These are phyloP conservation scores for Drosophila anomalata DNA, from an alignment of 2,888 invertebrate species.

Conservation along the genomic window DNA sequence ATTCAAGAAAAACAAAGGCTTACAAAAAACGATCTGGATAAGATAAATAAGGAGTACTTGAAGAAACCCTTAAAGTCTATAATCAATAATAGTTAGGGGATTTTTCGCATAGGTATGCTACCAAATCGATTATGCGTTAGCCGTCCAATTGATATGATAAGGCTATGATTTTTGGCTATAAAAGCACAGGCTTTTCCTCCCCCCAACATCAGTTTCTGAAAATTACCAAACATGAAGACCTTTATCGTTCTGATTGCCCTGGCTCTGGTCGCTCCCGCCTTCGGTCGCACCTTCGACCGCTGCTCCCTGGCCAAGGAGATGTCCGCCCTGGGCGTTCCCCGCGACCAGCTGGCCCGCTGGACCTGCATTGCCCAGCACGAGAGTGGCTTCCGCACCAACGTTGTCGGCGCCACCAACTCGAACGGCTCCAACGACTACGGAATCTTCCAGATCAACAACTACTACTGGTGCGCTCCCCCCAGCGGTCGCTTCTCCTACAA, in stretches of 20 bases:
- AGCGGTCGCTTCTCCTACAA: constrained; percentile 70
- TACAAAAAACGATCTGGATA: background rate
- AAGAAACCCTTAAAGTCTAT: background rate
- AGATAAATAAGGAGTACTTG: background rate
- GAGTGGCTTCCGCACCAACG: constrained; percentile 82
- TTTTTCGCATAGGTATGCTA: background rate
- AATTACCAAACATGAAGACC: constrained; percentile 33
- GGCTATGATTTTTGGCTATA: background rate
- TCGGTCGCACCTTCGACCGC: constrained; percentile 57
- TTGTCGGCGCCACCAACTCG: constrained; percentile 83
- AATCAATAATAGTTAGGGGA: background rate
- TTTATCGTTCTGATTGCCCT: constrained; percentile 47
- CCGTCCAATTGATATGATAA: background rate
- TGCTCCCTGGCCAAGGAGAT: constrained; percentile 72
- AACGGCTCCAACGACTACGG: constrained; percentile 84
- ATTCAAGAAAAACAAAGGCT: background rate
- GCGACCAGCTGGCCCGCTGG: constrained; percentile 64
- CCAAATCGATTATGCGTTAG: background rate
- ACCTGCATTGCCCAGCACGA: constrained; percentile 77
- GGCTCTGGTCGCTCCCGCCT: constrained; percentile 58
- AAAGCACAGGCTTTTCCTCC: background rate
- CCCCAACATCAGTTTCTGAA: constrained; percentile 1
- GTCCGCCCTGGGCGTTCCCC: constrained; percentile 72
- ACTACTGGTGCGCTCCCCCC: constrained; percentile 77
- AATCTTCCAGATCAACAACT: constrained; percentile 81